Evolutionary conservation across 1,140 invertebrate species (phyloP), one percentile per base, ranked within the genome.

Genomic region (Aplysia californica): DNA sequence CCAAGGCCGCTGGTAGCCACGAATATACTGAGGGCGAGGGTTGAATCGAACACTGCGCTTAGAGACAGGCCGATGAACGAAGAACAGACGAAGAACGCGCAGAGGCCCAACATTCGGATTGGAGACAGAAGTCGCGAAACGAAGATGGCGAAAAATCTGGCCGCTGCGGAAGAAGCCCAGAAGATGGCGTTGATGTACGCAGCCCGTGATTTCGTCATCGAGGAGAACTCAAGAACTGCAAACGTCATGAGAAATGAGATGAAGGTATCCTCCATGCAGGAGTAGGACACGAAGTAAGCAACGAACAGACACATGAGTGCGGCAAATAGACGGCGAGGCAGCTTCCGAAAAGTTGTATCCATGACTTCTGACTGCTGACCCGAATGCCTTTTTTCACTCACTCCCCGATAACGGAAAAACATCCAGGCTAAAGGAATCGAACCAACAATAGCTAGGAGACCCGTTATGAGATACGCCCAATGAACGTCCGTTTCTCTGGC

Each of bases 201-300:
- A 21, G 77, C 78, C 38, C 59, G 68, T 35, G 76, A 55, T 64
- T 82, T 83, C 36, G 21, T 74, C 79, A 70, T 55, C 33, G 33
- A 3, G 5, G 6, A 21, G 36, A 35, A 70, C 31, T 70, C 44
- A 56, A 67, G 74, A 0, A 82, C 77, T 36, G 79, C 75, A 77
- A 84, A 84, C 3, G 80, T 79, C 33, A 76, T 69, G 35, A 84
- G 44, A 65, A 73, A 84, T 29, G 77, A 67, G 3, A 78, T 67
- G 67, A 80, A 81, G 18, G 75, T 82, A 68, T 84, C 83, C 64
- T 84, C 83, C 10, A 83, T 77, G 61, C 74, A 78, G 31, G 78
- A 82, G 39, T 85, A 85, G 15, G 71, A 5, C 29, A 81, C 61
- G 68, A 76, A 76, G 23, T n/a, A 76, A 64, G 0, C 61, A 33